phyloP scores from a whole-genome alignment of 1,140 invertebrate genomes.

The Drosophila pachea region DNA sequence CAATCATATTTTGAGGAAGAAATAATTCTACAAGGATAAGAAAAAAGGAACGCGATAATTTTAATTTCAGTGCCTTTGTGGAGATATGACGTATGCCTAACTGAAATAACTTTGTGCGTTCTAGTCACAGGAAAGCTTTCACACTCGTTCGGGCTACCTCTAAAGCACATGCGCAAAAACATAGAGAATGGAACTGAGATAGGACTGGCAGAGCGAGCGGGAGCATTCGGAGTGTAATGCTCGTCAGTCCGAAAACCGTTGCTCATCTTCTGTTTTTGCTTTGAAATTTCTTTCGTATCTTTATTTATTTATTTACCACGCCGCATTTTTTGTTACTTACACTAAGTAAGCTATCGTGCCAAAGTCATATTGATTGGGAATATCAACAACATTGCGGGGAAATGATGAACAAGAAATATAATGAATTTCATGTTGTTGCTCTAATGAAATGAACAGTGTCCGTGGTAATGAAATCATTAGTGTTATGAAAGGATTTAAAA shows the following conservation, averaged over 20 bases:
- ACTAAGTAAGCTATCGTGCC: conserved; percentile 14
- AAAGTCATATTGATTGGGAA: conserved; percentile 3
- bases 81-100: conserved; percentile 57
- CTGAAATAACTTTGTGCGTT: conserved; percentile 49
- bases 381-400: conserved; percentile 1
- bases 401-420: not conserved
- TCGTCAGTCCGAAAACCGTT: conserved; percentile 20
- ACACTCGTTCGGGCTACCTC: conserved; percentile 45
- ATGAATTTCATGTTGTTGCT: not conserved
- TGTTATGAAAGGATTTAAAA: too few species aligned
- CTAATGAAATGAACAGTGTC: too few species aligned
- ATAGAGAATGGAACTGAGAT: conserved; percentile 18
- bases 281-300: conserved; percentile 68
- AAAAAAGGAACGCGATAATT: not conserved
- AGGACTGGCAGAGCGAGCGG: conserved; percentile 2
- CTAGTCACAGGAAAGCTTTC: conserved; percentile 39
- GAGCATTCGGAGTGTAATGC: conserved; percentile 10
- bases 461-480: too few species aligned
- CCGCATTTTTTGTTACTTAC: conserved; percentile 31
- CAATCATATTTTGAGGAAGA: not conserved
- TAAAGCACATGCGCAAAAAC: conserved; percentile 44
- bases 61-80: not conserved
- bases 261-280: conserved; percentile 58
- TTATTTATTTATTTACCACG: conserved; percentile 74
- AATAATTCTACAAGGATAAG: not conserved